Conservation (phyloP, 1,140 invertebrate genomes). For the Venustaconcha ellipsiformis region DNA sequence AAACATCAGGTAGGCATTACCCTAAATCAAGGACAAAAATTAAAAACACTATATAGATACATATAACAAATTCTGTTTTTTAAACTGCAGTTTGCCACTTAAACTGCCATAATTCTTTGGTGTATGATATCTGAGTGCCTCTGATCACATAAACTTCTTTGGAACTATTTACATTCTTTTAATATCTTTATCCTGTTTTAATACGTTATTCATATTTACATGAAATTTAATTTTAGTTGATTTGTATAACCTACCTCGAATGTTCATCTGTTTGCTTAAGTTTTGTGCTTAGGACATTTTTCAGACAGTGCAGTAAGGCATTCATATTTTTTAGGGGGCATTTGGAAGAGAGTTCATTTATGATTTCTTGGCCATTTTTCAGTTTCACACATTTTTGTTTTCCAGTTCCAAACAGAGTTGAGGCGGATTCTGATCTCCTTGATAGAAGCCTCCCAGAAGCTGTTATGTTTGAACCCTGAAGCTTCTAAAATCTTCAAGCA, state of each 20-base stretch:
- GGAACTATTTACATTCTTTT: too few species aligned
- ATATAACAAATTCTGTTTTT: too few species aligned
- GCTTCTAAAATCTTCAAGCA: conserved; percentile 68
- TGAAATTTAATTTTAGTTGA: not conserved
- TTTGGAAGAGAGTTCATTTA: not conserved
- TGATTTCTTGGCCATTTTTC: conserved; percentile 1
- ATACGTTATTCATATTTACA: not conserved
- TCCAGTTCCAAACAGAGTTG: conserved; percentile 76
- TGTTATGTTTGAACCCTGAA: conserved; percentile 74
- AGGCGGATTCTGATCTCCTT: conserved; percentile 77
- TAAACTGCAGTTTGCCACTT: too few species aligned
- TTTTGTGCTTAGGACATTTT: not conserved
- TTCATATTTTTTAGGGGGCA: too few species aligned
- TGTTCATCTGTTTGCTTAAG: not conserved
- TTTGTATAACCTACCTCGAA: not conserved
- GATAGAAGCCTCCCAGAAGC: conserved; percentile 75
- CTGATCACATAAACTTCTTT: too few species aligned
- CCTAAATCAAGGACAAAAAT: too few species aligned
- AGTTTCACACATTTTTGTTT: conserved; percentile 27
- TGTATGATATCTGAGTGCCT: too few species aligned
- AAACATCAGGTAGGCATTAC: too few species aligned
- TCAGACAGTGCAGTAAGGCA: too few species aligned
- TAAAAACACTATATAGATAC: too few species aligned
- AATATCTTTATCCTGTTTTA: not conserved
- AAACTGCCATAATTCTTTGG: too few species aligned